Percentiles rank a stretch among this genome's conserved stretches.
phyloP scores from a whole-genome alignment of 92 coral and sea anemone species.

The Micromussa lordhowensis region DNA sequence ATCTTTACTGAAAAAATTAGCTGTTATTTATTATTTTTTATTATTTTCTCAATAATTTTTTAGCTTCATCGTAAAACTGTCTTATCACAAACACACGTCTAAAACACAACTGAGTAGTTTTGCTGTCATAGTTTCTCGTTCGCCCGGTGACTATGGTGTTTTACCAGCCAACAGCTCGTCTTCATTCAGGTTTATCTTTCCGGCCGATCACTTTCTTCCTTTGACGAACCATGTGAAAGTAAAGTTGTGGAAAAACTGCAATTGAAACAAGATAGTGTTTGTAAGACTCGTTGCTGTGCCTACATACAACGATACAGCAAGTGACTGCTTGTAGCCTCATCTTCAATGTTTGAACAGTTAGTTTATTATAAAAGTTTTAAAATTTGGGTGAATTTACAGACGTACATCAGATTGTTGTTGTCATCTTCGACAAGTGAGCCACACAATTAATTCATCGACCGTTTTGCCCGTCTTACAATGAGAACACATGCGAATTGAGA shows the following conservation, averaged over 20 bases:
- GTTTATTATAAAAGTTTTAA: too few relatives aligned
- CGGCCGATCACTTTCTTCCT: slow-evolving; percentile 87
- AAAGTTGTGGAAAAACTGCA: slow-evolving; percentile 89
- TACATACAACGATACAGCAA: too few relatives aligned
- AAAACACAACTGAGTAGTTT: neutral
- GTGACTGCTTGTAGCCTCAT: too few relatives aligned
- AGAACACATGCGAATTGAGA: too few relatives aligned
- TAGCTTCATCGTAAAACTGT: neutral
- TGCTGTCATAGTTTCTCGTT: neutral
- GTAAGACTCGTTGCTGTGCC: too few relatives aligned
- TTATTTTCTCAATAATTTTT: neutral
- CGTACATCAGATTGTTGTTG: too few relatives aligned
- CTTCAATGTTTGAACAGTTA: too few relatives aligned
- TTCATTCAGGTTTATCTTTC: slow-evolving; percentile 23
- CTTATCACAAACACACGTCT: neutral
- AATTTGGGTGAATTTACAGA: too few relatives aligned
- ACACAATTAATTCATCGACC: too few relatives aligned
- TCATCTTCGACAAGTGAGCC: too few relatives aligned
- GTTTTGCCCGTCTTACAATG: too few relatives aligned
- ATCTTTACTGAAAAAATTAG: neutral
- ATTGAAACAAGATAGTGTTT: neutral
- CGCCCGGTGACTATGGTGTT: too few relatives aligned
- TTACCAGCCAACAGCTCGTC: neutral
- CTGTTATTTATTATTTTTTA: neutral
- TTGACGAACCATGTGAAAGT: slow-evolving; percentile 90